Evolutionary conservation across 2,888 invertebrate species (phyloP).

Genomic region (Archaeoteleia sp.): DNA sequence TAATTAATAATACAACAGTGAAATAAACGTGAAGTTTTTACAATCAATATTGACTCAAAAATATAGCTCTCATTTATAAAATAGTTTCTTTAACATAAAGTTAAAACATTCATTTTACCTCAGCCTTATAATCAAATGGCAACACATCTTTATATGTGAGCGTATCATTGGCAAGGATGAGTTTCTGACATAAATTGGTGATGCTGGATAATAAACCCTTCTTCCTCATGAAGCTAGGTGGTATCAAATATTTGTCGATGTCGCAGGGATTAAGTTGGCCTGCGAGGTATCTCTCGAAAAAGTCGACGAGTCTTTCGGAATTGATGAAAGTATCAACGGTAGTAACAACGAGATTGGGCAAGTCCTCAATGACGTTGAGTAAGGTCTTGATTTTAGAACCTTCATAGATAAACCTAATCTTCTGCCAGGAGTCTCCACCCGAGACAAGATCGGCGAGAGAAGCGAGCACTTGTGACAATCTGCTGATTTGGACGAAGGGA

Average conservation of each 20-base stretch:
- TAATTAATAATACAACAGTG: too few species aligned
- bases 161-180: conserved; percentile 48
- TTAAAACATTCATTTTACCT: too few species aligned
- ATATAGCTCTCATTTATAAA: too few species aligned
- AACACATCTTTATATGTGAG: conserved; percentile 54
- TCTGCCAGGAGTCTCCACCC: conserved; percentile 69
- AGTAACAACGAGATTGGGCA: conserved; percentile 65
- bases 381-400: conserved; percentile 60
- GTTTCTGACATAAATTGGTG: conserved; percentile 63
- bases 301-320: conserved; percentile 64
- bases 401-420: conserved; percentile 60
- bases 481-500: conserved; percentile 29
- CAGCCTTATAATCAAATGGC: conserved; percentile 53
- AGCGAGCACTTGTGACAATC: conserved; percentile 51
- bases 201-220: conserved; percentile 63
- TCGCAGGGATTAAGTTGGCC: conserved; percentile 63
- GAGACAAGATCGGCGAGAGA: conserved; percentile 56
- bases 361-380: conserved; percentile 64
- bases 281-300: conserved; percentile 55
- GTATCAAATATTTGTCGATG: conserved; percentile 65
- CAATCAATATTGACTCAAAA: too few species aligned
- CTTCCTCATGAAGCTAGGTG: conserved; percentile 63
- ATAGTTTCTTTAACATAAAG: too few species aligned
- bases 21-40: too few species aligned
- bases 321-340: conserved; percentile 65